Base-by-base conservation (phyloP, 2,797 vertebrate species). In the Rousettus madagascariensis region DNA sequence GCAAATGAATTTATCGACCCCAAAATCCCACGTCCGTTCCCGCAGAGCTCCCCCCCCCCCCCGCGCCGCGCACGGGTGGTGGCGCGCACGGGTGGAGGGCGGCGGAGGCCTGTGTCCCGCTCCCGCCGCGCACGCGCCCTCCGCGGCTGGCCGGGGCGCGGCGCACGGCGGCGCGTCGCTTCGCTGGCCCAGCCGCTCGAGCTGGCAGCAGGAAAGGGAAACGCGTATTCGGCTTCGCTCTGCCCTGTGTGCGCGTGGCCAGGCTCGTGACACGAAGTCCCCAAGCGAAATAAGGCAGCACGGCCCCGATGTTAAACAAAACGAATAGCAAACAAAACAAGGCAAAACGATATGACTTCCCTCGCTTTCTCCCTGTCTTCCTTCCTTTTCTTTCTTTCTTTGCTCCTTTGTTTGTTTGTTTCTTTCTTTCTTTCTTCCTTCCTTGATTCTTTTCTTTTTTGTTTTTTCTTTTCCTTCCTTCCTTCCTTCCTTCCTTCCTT, bases 261-360 rank as follows among this genome's bases (percentile, higher is more conserved):
- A 10, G 77, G 46, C 69, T 49, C 10, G 0, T 0, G 0, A 9
- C 36, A 19, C 15, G 2, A 9, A 5, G 1, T 8, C 66, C 10
- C 15, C n/a, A 61, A 63, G n/a, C 36, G 41, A 16, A 75, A 22
- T 2, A 11, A 13, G 41, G 15, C 16, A 5, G 51, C 22, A 2
- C 0, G 20, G 43, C 30, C 59, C 36, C 6, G 36, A 71, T 13
- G 46, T 79, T 94, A 46, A 95, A 43, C 10, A 93, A 93, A 63
- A 49, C 90, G 8, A 6, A 15, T 49, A 49, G 13, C 46, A 49
- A 15, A 15, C 46, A 15, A 49, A 49, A 49, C 46, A 43, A 46
- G 95, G 13, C 46, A 91, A 94, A 66, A 49, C 86, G 9, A 6
- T 12, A 33, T 2, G 83, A 13, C 90, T 96, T 97, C 84, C 61